These are phyloP conservation scores for Eulemur macaco DNA, from an alignment of 2,113 vertebrate species.

Conservation along the genomic window DNA sequence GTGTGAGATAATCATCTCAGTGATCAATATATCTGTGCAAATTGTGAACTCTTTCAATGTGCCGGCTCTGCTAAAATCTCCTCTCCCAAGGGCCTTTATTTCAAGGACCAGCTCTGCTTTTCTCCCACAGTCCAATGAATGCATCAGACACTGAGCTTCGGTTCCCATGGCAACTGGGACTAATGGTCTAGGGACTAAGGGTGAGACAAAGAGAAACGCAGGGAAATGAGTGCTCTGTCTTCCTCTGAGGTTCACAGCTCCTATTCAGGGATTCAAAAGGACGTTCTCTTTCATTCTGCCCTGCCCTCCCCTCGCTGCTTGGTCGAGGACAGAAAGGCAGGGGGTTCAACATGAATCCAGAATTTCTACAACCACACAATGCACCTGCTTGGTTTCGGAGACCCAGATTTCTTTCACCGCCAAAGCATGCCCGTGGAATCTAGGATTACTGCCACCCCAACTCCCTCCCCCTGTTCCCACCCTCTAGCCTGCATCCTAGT, in stretches of 20 bases:
- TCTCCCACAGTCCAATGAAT: slow-evolving; percentile 26
- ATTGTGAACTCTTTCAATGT: neutral
- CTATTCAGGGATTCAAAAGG: neutral
- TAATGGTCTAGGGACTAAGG: slow-evolving; percentile 40
- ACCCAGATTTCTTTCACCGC: neutral
- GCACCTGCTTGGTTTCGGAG: neutral
- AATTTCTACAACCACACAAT: neutral
- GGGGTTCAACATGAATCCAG: neutral
- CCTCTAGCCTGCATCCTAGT: neutral
- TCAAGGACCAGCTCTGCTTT: slow-evolving; percentile 52
- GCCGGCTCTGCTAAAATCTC: neutral
- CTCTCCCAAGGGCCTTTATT: neutral
- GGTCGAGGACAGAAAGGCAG: neutral
- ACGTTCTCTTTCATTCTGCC: neutral
- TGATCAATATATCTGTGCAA: neutral
- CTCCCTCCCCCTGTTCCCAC: neutral
- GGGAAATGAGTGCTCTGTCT: neutral
- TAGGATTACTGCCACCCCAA: neutral
- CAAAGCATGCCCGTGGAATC: neutral
- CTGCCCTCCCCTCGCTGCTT: neutral
- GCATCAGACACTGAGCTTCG: slow-evolving; percentile 45
- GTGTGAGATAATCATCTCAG: neutral
- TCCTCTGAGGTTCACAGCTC: neutral
- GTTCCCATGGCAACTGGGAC: slow-evolving; percentile 65
- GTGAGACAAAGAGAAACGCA: slow-evolving; percentile 58